Percentiles rank a stretch among this genome's conserved stretches.
These are phyloP conservation scores for Dicerorhinus sumatrensis DNA, from an alignment of 2,113 vertebrate species.

Conservation along the genomic window DNA sequence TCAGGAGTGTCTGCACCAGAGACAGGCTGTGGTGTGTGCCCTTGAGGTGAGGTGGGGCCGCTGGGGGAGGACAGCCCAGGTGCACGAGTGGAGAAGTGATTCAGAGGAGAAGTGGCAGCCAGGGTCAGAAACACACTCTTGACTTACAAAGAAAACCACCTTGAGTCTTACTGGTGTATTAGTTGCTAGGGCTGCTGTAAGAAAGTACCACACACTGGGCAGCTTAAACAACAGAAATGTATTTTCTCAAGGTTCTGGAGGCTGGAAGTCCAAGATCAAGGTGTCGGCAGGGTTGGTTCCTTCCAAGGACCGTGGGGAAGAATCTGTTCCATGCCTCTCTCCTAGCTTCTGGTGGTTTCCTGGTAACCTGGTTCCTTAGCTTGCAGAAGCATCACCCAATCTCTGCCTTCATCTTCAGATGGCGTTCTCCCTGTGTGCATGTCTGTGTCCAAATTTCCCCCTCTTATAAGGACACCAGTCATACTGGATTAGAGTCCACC, in stretches of 20 bases:
- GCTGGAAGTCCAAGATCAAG: background rate
- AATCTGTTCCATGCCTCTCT: background rate
- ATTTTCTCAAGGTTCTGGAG: background rate
- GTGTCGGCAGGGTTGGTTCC: background rate
- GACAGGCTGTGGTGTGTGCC: background rate
- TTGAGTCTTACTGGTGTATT: fast-evolving
- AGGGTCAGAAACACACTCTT: background rate
- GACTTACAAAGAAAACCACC: background rate
- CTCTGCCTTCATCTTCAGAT: background rate
- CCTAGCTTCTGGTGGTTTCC: background rate
- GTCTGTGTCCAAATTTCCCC: background rate
- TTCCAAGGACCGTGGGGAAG: background rate
- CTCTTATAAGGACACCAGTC: background rate
- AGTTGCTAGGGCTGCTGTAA: background rate
- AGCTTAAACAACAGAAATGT: background rate
- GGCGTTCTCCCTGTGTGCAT: background rate
- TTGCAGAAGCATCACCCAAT: background rate
- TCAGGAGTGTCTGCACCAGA: background rate
- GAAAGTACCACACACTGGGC: too few relatives aligned
- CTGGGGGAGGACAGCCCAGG: fast-evolving
- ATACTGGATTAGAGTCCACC: background rate
- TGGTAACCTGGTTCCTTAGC: background rate
- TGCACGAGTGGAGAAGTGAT: fast-evolving
- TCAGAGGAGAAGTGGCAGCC: background rate
- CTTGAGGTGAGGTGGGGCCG: fast-evolving